phyloP scores from a whole-genome alignment of 2,113 vertebrate species.

The Sander lucioperca region DNA sequence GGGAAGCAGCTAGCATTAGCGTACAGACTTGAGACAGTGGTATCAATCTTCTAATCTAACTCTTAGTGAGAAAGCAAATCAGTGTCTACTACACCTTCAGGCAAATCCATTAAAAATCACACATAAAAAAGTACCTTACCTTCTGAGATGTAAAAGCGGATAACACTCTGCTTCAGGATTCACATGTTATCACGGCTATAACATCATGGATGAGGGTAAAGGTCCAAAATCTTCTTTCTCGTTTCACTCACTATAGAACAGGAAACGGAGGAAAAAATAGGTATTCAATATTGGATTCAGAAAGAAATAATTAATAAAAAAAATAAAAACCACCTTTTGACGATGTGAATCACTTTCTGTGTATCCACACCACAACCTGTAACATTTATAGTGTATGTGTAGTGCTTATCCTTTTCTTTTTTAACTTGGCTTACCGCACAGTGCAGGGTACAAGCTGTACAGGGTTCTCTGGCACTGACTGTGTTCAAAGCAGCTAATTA shows the following conservation, averaged over 20 bases:
- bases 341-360: neutral
- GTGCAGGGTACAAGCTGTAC: neutral
- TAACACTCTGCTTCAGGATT: slow-evolving; percentile 52
- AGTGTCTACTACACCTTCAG: neutral
- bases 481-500: slow-evolving; percentile 34
- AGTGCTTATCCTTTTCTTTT: neutral
- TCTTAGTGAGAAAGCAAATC: neutral
- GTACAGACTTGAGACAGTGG: neutral
- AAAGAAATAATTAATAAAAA: neutral
- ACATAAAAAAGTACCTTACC: slow-evolving; percentile 49
- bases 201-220: slow-evolving; percentile 48
- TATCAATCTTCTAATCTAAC: neutral
- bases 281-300: neutral
- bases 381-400: neutral
- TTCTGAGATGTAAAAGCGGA: slow-evolving; percentile 58
- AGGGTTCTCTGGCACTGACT: slow-evolving; percentile 1
- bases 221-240: slow-evolving; percentile 42
- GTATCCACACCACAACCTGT: neutral
- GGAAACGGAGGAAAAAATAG: neutral
- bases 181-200: slow-evolving; percentile 73
- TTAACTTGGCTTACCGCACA: neutral
- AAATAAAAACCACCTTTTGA: neutral
- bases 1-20: neutral
- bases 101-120: neutral
- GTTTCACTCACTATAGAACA: slow-evolving; percentile 29